Base-by-base conservation (phyloP, 2,113 vertebrate species). In the Saguinus midas region DNA sequence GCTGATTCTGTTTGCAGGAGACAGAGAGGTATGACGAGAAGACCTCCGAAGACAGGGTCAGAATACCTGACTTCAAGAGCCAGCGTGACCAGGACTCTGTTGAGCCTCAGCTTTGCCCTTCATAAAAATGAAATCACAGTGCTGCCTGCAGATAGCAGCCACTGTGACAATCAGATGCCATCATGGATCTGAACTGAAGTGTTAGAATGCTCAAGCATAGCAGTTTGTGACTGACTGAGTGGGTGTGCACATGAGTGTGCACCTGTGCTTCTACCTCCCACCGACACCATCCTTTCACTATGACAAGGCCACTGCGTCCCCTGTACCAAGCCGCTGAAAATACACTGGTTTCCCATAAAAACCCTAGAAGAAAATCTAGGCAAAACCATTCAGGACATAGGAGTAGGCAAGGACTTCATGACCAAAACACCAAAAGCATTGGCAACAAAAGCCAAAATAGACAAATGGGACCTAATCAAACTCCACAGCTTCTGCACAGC, bases 151-250 rank as follows among this genome's bases (percentile, higher is more conserved):
- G 17, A 45, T 0, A 3, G 40, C 0, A 0, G 50, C 78, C 16
- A 27, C 70, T 2, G 9, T 18, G 82, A 52, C 32, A 21, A 14
- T 23, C 52, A n/a, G 11, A 21, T 0, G 72, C 45, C 45, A 17
- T 13, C 9, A 0, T 0, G 21, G 37, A 14, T 43, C 72, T 82
- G 57, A 66, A 52, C 20, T 23, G 12, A 10, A 7, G 23, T 1
- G 18, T 6, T 0, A 2, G 58, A 29, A 23, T 48, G 27, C 50
- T 45, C 25, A 16, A 21, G 82, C 0, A 0, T 23, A 18, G 11
- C 1, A 0, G 40, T 3, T 61, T 3, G 43, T 75, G 75, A 40
- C 57, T 11, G 79, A 16, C 52, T 0, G 5, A 13, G 92, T 20
- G 58, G 78, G 40, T 8, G 25, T 1, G 16, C 23, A 2, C 21